A percentile compares a stretch with the other conserved stretches of the same genome.
Conservation (phyloP, 2,797 vertebrate species). For the Ctenopoma multispine region DNA sequence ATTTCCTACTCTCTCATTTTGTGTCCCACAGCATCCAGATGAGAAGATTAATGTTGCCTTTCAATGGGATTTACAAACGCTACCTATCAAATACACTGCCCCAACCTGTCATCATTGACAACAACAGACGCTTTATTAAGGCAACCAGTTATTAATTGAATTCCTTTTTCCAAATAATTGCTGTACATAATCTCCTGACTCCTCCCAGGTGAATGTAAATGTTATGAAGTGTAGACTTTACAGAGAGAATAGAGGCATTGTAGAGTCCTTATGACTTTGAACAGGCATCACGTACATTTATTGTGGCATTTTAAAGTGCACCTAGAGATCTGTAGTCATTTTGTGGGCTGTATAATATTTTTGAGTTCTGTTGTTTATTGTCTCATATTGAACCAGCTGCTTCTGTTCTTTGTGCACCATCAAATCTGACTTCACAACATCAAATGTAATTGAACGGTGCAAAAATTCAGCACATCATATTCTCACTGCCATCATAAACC, state of each 20-base stretch:
- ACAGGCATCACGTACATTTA: conserved; percentile 47
- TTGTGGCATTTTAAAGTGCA: conserved; percentile 46
- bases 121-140: conserved; percentile 72
- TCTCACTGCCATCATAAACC: conserved; percentile 66
- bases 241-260: conserved; percentile 23
- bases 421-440: conserved; percentile 65
- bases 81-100: conserved; percentile 73
- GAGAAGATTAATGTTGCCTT: conserved; percentile 80
- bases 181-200: conserved; percentile 46
- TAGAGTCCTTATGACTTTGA: conserved; percentile 27
- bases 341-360: conserved; percentile 37
- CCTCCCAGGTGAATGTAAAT: conserved; percentile 57
- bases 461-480: conserved; percentile 62
- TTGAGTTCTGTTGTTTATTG: conserved; percentile 53
- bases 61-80: conserved; percentile 76
- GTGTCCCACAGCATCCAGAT: conserved; percentile 77
- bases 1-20: conserved; percentile 77
- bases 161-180: conserved; percentile 58
- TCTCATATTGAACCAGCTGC: conserved; percentile 38
- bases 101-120: conserved; percentile 74
- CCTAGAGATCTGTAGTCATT: conserved; percentile 45
- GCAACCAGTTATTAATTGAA: conserved; percentile 62
- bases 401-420: conserved; percentile 54
- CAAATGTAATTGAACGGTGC: conserved; percentile 63
- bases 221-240: conserved; percentile 40